phyloP scores from a whole-genome alignment of 2,888 invertebrate genomes.

The Morpho helenor region DNA sequence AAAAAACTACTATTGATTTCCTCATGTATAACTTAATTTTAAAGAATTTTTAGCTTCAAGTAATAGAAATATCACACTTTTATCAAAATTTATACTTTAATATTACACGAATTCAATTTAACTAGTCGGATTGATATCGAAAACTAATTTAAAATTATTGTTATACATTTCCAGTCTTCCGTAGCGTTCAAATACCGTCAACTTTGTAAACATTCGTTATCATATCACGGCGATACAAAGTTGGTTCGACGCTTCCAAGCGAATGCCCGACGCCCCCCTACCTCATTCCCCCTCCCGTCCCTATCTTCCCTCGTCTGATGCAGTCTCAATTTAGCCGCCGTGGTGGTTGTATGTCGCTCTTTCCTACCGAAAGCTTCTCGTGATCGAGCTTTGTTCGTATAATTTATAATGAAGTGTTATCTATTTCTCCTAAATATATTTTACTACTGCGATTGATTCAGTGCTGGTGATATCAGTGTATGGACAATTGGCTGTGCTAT shows the following conservation, averaged over 20 bases:
- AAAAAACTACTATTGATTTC: no score
- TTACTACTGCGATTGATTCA: slow-evolving; percentile 26
- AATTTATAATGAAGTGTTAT: slow-evolving; percentile 51
- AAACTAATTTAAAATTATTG: no score
- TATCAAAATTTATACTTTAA: no score
- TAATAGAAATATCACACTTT: no score
- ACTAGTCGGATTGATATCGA: no score
- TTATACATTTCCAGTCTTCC: not conserved
- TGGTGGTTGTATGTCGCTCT: slow-evolving; percentile 36
- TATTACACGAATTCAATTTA: no score
- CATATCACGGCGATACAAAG: slow-evolving; percentile 63
- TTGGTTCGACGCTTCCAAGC: slow-evolving; percentile 52
- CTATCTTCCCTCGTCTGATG: slow-evolving; percentile 46
- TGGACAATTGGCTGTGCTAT: slow-evolving; percentile 28
- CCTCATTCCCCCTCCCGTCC: slow-evolving; percentile 43
- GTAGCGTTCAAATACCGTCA: slow-evolving; percentile 37
- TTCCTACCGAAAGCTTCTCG: slow-evolving; percentile 50
- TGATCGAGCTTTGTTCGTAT: slow-evolving; percentile 66
- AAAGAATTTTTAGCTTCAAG: no score
- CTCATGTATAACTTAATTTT: no score
- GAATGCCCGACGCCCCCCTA: slow-evolving; percentile 53
- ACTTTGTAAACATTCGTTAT: slow-evolving; percentile 71
- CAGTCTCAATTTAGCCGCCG: slow-evolving; percentile 59
- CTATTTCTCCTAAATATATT: slow-evolving; percentile 37
- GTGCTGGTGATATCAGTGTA: slow-evolving; percentile 37